phyloP scores from a whole-genome alignment of 2,113 vertebrate species.

The Siniperca chuatsi region DNA sequence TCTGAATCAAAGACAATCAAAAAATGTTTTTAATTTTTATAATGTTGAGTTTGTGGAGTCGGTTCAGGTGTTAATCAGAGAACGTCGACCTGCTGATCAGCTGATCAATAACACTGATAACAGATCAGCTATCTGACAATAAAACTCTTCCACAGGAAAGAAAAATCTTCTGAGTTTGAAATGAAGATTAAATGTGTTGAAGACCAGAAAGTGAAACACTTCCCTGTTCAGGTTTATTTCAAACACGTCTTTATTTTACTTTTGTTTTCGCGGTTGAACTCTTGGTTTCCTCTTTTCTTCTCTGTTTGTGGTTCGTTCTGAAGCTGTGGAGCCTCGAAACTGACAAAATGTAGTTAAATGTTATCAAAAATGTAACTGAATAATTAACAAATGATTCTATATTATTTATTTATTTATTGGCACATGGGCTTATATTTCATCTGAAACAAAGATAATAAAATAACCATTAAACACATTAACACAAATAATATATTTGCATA shows the following conservation, averaged over 20 bases:
- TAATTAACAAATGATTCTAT: too few species aligned
- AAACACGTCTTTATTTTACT: not conserved
- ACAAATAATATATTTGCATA: too few species aligned
- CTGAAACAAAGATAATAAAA: too few species aligned
- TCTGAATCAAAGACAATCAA: not conserved
- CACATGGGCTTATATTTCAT: too few species aligned
- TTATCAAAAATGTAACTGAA: too few species aligned
- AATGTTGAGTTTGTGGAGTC: too few species aligned
- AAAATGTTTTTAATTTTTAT: not conserved
- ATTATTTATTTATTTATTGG: too few species aligned
- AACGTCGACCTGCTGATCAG: not conserved
- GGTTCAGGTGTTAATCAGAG: not conserved
- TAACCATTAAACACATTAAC: too few species aligned
- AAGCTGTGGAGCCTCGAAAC: not conserved
- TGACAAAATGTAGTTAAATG: not conserved
- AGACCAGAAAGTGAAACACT: too few species aligned
- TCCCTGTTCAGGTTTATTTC: not conserved
- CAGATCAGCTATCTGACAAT: not conserved
- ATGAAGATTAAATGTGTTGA: too few species aligned
- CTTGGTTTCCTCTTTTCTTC: not conserved
- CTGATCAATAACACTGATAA: not conserved
- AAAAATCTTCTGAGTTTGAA: too few species aligned
- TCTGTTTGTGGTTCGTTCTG: not conserved
- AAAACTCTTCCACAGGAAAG: too few species aligned
- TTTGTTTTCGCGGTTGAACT: not conserved